Percentiles rank a stretch among this genome's conserved stretches.
Evolutionary conservation across 1,140 invertebrate species (phyloP).

Genomic region (Aradophagus sp.): DNA sequence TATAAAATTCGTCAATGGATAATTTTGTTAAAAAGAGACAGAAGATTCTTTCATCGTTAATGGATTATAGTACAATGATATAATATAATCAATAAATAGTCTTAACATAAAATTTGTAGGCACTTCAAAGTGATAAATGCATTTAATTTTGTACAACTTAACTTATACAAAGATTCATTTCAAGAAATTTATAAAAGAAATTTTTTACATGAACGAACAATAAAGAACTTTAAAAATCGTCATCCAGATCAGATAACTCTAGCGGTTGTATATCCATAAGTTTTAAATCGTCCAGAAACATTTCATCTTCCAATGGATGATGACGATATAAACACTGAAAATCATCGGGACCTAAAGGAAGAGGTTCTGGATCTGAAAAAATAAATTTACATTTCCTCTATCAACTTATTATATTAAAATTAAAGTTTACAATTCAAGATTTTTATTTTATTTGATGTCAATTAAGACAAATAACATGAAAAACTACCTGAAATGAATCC

Average conservation of each 20-base stretch:
- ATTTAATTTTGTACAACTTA: no score
- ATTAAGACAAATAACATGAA: not conserved
- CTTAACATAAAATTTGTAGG: no score
- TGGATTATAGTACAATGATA: no score
- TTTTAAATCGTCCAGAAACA: not conserved
- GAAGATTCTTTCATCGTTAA: no score
- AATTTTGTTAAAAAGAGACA: no score
- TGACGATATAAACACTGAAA: not conserved
- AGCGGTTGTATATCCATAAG: not conserved
- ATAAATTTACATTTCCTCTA: no score
- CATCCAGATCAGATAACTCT: not conserved
- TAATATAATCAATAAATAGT: no score
- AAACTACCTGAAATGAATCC: slow-evolving; percentile 47
- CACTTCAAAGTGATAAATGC: no score
- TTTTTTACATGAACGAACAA: not conserved
- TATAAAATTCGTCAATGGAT: no score
- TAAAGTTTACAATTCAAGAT: not conserved
- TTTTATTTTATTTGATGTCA: not conserved
- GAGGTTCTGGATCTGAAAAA: not conserved
- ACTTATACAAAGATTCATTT: no score
- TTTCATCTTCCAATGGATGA: not conserved
- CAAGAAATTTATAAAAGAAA: not conserved
- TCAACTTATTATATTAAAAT: not conserved
- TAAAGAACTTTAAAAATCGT: not conserved
- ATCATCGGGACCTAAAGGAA: not conserved